These are phyloP conservation scores for Brachionus calyciflorus DNA, from an alignment of 1,140 invertebrate genomes.

Conservation along the genomic window DNA sequence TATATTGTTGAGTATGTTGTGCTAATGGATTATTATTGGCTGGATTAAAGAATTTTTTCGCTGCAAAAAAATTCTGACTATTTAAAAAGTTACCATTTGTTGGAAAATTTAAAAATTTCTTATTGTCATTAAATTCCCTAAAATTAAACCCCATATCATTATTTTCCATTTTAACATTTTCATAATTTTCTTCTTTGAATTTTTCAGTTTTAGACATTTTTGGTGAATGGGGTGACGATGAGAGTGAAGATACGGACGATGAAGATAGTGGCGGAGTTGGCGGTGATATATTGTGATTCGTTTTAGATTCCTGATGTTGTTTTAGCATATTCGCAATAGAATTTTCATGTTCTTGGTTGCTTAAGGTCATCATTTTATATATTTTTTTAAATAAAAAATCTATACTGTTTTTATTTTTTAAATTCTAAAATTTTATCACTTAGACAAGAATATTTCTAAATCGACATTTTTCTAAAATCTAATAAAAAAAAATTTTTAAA, in stretches of 20 bases:
- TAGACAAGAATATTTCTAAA: too few relatives aligned
- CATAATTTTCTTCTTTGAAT: neutral
- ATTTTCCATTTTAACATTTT: neutral
- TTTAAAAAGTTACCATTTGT: neutral
- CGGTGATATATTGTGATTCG: neutral
- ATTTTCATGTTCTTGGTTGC: slow-evolving; percentile 11
- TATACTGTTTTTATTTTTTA: neutral
- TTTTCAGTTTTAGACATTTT: neutral
- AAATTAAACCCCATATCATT: neutral
- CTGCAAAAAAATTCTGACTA: slow-evolving; percentile 13
- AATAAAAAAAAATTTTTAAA: too few relatives aligned
- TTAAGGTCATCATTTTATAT: slow-evolving; percentile 1
- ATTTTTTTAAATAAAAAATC: neutral
- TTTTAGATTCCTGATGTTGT: neutral
- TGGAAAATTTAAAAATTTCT: neutral
- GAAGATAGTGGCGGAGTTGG: slow-evolving; percentile 22
- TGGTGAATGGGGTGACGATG: slow-evolving; percentile 13
- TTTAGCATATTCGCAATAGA: neutral
- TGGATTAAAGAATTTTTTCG: slow-evolving; percentile 5
- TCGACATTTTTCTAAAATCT: too few relatives aligned
- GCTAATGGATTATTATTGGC: neutral
- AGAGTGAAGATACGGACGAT: neutral
- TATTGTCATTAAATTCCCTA: neutral
- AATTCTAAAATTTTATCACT: too few relatives aligned
- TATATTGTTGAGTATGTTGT: neutral